Conservation (phyloP, 1,140 invertebrate genomes). For the Scaptomyza graminum region DNA sequence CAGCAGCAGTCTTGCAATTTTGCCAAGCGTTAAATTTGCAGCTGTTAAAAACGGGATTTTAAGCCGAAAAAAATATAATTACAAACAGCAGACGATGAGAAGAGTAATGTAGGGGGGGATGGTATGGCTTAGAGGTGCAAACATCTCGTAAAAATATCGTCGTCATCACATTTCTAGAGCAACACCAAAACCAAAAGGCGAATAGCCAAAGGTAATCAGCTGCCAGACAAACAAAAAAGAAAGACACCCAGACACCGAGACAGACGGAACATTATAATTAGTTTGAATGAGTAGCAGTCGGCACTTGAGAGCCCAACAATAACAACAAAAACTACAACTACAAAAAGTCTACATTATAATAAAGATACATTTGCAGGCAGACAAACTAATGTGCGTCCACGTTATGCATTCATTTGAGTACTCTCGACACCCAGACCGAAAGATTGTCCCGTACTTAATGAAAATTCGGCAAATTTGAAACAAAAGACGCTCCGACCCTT, state of each 20-base stretch:
- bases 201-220: constrained; percentile 74
- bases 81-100: neutral
- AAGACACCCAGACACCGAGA: constrained; percentile 15
- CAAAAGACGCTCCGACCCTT: constrained; percentile 11
- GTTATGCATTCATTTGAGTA: constrained; percentile 23
- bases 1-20: constrained; percentile 24
- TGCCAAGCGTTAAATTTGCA: constrained; percentile 67
- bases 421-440: constrained; percentile 8
- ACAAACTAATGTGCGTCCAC: constrained; percentile 25
- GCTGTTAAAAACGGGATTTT: constrained; percentile 62
- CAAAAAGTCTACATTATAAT: constrained; percentile 28
- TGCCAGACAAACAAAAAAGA: constrained; percentile 24
- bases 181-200: constrained; percentile 55
- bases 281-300: constrained; percentile 58
- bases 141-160: constrained; percentile 18
- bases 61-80: constrained; percentile 11
- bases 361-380: constrained; percentile 49
- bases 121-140: constrained; percentile 29
- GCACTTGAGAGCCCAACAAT: constrained; percentile 45
- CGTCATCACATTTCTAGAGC: constrained; percentile 26
- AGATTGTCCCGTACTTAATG: neutral
- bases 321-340: constrained; percentile 19
- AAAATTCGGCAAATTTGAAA: constrained; percentile 35
- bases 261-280: constrained; percentile 63
- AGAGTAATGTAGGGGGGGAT: neutral